Evolutionary conservation across 1,140 invertebrate genomes (phyloP).

Genomic region (Magallana gigas): DNA sequence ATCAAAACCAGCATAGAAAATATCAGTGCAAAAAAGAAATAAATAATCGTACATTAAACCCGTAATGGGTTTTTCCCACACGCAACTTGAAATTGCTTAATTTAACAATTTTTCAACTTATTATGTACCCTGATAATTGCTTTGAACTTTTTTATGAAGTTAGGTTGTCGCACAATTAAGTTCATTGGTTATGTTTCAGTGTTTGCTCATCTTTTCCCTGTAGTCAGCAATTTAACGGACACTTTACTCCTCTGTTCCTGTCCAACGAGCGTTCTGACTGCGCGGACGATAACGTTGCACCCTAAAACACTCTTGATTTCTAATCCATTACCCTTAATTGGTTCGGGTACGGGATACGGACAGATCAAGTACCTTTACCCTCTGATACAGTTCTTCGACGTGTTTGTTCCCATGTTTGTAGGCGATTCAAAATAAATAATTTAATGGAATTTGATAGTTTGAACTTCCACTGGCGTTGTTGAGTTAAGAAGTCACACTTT

Average conservation of each 20-base stretch:
- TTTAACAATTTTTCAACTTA: background rate
- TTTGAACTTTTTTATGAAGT: background rate
- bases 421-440: slow-evolving; percentile 20
- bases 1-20: background rate
- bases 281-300: background rate
- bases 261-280: background rate
- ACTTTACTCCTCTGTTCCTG: background rate
- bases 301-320: slow-evolving; percentile 2
- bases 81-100: background rate
- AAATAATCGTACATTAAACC: background rate
- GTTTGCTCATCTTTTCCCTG: background rate
- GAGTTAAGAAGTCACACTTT: slow-evolving; percentile 27
- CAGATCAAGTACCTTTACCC: slow-evolving; percentile 10
- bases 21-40: background rate
- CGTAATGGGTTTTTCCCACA: background rate
- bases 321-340: slow-evolving; percentile 30
- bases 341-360: slow-evolving; percentile 12
- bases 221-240: slow-evolving; percentile 13
- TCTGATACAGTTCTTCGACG: background rate
- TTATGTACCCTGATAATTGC: background rate
- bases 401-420: background rate
- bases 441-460: slow-evolving; percentile 33
- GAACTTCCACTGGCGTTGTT: background rate
- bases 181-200: background rate
- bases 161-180: background rate